Evolutionary conservation across 2,113 vertebrate genomes (phyloP), one percentile per base, ranked within the genome.

Genomic region (Zootoca vivipara): DNA sequence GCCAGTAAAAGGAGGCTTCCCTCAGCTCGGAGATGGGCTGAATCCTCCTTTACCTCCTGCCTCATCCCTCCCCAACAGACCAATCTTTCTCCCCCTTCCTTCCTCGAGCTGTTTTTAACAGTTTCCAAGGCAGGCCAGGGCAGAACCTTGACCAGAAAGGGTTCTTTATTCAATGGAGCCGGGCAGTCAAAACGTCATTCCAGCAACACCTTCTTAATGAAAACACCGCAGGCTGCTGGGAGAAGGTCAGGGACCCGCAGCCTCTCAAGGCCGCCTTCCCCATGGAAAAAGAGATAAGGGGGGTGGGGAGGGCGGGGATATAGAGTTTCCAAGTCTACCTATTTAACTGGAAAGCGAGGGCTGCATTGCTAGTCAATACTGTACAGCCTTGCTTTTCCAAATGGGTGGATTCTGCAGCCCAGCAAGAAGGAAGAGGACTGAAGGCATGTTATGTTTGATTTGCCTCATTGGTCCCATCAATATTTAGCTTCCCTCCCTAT

Each of bases 71-170:
- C 33, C 79, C 8, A 52, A 15, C 42, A 58, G n/a, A 82, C 9
- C 69, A 12, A 20, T 81, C 86, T 35, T 33, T 77, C 73, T 64
- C 52, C 7, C 56, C 72, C 38, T 77, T 69, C 78, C 84, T 82
- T 82, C 26, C 78, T 75, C 18, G 72, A 85, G 70, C 88, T 86
- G 84, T 78, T 86, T 86, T 78, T 82, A 77, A 85, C 78, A 75
- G 69, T 89, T 74, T 69, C 58, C 84, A 83, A 65, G 81, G 72
- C 30, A 75, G 72, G 35, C 58, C n/a, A 35, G 80, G 2, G 33
- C 62, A 13, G 22, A 56, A 33, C 18, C 4, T 24, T 16, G 56
- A 65, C 78, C 78, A 89, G 84, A 89, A 86, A 89, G 88, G 73
- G 70, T 42, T 73, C 88, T 86, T 86, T 89, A 70, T 89, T 85